Conservation (phyloP, 92 coral and sea anemone species). For the Muricea muricata region DNA sequence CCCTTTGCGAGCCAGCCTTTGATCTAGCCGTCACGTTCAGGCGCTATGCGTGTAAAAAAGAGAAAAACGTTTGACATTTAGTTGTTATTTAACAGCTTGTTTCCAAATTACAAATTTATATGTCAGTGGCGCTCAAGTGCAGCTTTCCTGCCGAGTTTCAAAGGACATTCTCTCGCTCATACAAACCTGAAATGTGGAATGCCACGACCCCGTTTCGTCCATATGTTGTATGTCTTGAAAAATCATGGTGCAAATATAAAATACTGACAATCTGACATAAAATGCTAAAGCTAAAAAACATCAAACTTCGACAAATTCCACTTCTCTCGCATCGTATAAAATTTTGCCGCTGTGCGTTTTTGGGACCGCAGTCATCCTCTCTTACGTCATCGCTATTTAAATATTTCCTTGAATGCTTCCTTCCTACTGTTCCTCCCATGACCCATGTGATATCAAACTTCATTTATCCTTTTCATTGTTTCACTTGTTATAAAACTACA, state of each 20-base stretch:
- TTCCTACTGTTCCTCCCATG: background rate
- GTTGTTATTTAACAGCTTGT: background rate
- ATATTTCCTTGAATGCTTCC: too few species aligned
- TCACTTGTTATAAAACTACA: too few species aligned
- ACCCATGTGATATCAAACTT: too few species aligned
- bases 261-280: conserved; percentile 6
- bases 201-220: conserved; percentile 77
- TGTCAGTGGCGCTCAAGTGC: background rate
- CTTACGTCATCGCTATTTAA: background rate
- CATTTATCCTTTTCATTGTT: too few species aligned
- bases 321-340: too few species aligned
- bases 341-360: background rate
- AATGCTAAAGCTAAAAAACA: background rate
- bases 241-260: conserved; percentile 57
- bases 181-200: conserved; percentile 74
- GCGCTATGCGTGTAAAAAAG: conserved; percentile 60
- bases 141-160: background rate
- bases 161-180: background rate
- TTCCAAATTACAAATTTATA: background rate
- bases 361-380: background rate
- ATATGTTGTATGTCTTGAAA: conserved; percentile 83
- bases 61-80: conserved; percentile 3
- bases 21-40: conserved; percentile 81
- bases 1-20: conserved; percentile 82
- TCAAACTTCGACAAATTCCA: background rate